Evolutionary conservation across 2,888 invertebrate species (phyloP).

Genomic region (Drosophila testacea): DNA sequence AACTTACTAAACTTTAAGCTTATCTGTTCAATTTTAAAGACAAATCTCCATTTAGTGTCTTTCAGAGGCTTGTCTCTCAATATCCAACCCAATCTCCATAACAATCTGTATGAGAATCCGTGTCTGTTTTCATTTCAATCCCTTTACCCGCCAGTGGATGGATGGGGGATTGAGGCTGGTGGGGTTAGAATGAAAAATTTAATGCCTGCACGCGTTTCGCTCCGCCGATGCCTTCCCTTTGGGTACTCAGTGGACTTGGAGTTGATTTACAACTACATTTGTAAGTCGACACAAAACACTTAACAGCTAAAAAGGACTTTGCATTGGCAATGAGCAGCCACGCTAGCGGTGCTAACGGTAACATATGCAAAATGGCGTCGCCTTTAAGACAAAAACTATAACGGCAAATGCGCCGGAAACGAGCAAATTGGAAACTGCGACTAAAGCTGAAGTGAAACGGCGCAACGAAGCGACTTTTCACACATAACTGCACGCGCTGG

Average conservation of each 20-base stretch:
- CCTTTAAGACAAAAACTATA: constrained; percentile 50
- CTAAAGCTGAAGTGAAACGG: constrained; percentile 19
- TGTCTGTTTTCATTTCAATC: constrained; percentile 4
- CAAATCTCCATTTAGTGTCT: constrained; percentile 24
- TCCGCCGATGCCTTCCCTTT: background rate
- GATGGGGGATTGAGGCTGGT: background rate
- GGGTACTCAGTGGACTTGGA: constrained; percentile 27
- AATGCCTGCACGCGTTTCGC: constrained; percentile 20
- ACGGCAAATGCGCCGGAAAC: constrained; percentile 32
- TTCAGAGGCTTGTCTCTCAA: constrained; percentile 19
- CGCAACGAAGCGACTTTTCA: constrained; percentile 55
- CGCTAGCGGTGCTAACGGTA: constrained; percentile 13
- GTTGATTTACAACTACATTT: constrained; percentile 71
- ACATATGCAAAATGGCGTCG: constrained; percentile 58
- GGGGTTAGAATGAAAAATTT: constrained; percentile 22
- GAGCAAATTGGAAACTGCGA: constrained; percentile 41
- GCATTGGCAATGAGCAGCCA: constrained; percentile 68
- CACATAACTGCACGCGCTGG: constrained; percentile 59
- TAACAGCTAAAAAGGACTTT: constrained; percentile 77
- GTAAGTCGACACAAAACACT: constrained; percentile 77
- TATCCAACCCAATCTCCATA: constrained; percentile 12
- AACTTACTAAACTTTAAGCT: background rate
- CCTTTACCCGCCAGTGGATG: background rate
- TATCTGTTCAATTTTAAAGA: constrained; percentile 3
- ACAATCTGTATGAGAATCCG: background rate